Percentiles rank a stretch among this genome's conserved stretches.
Conservation (phyloP, 1,140 invertebrate species). For the Aporrectodea caliginosa region DNA sequence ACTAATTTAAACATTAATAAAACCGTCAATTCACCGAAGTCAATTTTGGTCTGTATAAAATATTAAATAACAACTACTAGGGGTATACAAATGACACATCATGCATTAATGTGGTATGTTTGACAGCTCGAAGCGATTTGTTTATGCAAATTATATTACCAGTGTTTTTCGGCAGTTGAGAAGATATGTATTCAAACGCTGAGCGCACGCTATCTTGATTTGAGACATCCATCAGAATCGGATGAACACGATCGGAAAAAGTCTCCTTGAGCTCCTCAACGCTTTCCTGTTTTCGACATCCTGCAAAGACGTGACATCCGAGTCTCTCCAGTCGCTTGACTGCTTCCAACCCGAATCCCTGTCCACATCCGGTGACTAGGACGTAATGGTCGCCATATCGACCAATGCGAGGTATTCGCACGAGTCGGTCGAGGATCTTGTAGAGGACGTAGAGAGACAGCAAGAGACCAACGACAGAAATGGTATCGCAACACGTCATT, state of each 20-base stretch:
- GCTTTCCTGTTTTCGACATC: not conserved
- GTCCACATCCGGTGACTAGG: not conserved
- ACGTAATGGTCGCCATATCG: not conserved
- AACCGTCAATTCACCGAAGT: too few species aligned
- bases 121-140: too few species aligned
- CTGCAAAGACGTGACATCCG: not conserved
- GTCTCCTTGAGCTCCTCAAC: constrained; percentile 3
- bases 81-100: too few species aligned
- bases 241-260: not conserved
- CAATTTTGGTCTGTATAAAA: too few species aligned
- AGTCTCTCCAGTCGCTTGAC: not conserved
- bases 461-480: not conserved
- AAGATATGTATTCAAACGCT: not conserved
- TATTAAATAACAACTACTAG: too few species aligned
- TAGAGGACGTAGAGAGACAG: not conserved
- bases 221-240: not conserved
- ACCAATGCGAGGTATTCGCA: not conserved
- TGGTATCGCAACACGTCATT: not conserved
- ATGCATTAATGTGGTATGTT: too few species aligned
- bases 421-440: not conserved
- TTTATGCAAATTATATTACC: too few species aligned
- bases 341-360: not conserved
- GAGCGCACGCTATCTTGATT: not conserved
- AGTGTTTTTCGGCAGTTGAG: not conserved
- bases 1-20: too few species aligned